A percentile compares a stretch with the other conserved stretches of the same genome.
These are phyloP conservation scores for Anthoscopus minutus DNA, from an alignment of 2,113 vertebrate genomes.

Conservation along the genomic window DNA sequence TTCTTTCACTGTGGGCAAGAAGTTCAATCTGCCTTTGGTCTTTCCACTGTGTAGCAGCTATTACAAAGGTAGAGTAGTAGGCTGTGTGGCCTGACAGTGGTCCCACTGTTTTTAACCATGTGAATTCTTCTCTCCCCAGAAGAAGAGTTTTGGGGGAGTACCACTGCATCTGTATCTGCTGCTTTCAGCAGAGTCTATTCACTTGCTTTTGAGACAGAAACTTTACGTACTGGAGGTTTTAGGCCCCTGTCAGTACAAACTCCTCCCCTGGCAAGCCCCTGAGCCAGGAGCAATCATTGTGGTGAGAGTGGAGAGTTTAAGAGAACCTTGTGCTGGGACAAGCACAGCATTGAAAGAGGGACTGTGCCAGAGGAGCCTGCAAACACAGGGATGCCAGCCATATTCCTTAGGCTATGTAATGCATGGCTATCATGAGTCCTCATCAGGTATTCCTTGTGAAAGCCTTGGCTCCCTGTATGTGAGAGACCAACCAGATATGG, in stretches of 20 bases:
- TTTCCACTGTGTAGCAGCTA: not conserved
- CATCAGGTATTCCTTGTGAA: not conserved
- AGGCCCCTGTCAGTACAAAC: not conserved
- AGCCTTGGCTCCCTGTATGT: not conserved
- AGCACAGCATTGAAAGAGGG: not conserved
- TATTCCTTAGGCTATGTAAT: not conserved
- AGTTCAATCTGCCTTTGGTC: not conserved
- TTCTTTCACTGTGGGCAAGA: not conserved
- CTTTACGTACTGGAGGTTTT: not conserved
- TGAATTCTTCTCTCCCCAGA: accelerated
- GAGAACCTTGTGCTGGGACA: not conserved
- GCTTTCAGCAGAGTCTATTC: not conserved
- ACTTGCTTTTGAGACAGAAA: not conserved
- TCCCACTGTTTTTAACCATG: not conserved
- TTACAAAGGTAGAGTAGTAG: not conserved
- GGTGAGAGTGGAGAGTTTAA: not conserved
- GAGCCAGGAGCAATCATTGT: not conserved
- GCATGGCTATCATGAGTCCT: not conserved
- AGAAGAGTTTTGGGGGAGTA: not conserved
- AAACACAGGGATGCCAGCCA: not conserved
- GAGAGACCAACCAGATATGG: accelerated
- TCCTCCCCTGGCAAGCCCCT: not conserved
- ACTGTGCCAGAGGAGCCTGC: not conserved
- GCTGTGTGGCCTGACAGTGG: not conserved
- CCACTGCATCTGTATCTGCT: not conserved